Evolutionary conservation across 2,888 invertebrate genomes (phyloP), one percentile per base, ranked within the genome.

Genomic region (Diplolepis rosae): DNA sequence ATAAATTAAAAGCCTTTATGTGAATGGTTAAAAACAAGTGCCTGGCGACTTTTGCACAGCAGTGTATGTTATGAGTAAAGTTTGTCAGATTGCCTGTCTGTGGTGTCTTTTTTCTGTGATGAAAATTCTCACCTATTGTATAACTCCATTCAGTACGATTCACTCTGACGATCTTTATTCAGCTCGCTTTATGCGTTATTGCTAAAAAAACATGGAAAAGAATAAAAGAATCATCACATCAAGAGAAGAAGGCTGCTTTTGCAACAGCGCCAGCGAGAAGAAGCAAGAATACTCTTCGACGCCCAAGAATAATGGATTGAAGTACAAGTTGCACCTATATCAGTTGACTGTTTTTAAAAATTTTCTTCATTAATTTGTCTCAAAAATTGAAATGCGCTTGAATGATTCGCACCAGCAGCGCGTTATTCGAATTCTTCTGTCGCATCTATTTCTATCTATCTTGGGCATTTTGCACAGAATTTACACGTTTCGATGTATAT

Each of bases 401-500:
- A 61, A 45, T 52, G 51, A 67, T n/a, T n/a, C n/a, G n/a, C n/a
- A 30, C 42, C 3, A 27, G n/a, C n/a, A 51, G 51, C 30, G 35
- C 32, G 22, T 56, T 78, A 78, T 78, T 71, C 71, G 74, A 30
- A n/a, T 39, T 65, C 35, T 15, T 51, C 48, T 65, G 50, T 28
- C 51, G 35, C 68, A 68, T 73, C 71, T 67, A 11, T 54, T 42
- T 68, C 70, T 74, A 75, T 76, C 79, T 75, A 79, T 79, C 78
- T 79, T 80, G 75, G 77, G 77, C 75, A 75, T 83, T 79, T 82
- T 7, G 24, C 77, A 76, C 77, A 80, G 80, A 82, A 83, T 84
- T 84, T 80, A 77, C 84, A 81, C 80, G 74, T 82, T 77, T 72
- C 76, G 75, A 79, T 73, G 75, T 75, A 74, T 75, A 75, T 75